Base-by-base conservation (phyloP, 2,888 invertebrate genomes). In the Mythimna pallens region DNA sequence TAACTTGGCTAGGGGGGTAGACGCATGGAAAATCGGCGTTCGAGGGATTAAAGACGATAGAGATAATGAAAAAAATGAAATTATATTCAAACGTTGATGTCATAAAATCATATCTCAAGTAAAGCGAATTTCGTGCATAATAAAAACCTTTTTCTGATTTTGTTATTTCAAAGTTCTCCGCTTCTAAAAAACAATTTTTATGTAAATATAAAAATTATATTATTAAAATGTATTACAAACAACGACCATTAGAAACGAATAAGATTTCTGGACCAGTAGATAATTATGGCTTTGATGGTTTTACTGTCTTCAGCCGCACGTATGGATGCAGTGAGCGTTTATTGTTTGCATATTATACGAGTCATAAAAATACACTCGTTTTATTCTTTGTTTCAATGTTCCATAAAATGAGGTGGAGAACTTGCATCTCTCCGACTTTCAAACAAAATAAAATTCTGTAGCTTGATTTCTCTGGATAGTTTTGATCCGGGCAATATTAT, bases 341-440 rank as follows among this genome's bases (percentile, higher is more conserved):
- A 36, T 65, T 43, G 54, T 65, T 54, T 74, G 25, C 58, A 61
- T 74, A 66, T 54, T 64, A 61, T 20, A 74, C 8, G 40, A 66
- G 62, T 55, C 30, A 40, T 58, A 40, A 36, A 70, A 36, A 70
- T 50, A 43, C 40, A 55, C 34, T 47, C 22, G 25, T 43, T 63
- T 67, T 67, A 66, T 79, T 73, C 10, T 20, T 30, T 54, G 30
- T 65, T 73, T 79, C 73, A 73, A 63, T 63, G 58, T 10, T 12
- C 17, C 54, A 59, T 73, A 80, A 77, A 80, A 67, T 50, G n/a
- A 22, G 17, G 17, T 34, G 36, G 17, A 54, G 34, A 78, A 63
- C 43, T 52, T 58, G 4, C 17, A 6, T 43, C 17, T 55, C 20
- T 17, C 17, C 25, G 55, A 30, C 25, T 66, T 52, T 25, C 25